These are phyloP conservation scores for Remorina albescens DNA, from an alignment of 2,797 vertebrate genomes.

Conservation along the genomic window DNA sequence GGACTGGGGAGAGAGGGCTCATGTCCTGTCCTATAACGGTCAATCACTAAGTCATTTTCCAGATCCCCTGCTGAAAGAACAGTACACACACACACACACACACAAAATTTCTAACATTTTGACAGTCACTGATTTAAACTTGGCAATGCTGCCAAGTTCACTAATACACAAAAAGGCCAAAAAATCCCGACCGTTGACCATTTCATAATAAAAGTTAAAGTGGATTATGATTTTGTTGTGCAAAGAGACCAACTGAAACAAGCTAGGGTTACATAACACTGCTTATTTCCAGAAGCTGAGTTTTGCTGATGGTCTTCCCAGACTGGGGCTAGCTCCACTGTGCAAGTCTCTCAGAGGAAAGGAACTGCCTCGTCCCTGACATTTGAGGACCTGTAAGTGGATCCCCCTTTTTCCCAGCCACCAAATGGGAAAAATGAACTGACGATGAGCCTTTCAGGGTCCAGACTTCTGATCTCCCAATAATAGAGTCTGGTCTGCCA, in stretches of 20 bases:
- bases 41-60: conserved; percentile 57
- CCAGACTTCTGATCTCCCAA: conserved; percentile 27
- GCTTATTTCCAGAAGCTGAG: conserved; percentile 61
- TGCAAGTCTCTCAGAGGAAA: conserved; percentile 74
- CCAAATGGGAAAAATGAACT: conserved; percentile 63
- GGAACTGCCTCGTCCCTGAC: conserved; percentile 75
- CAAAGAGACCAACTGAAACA: conserved; percentile 43
- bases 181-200: conserved; percentile 56
- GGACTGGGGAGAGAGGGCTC: conserved; percentile 44
- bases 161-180: conserved; percentile 40
- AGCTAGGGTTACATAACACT: conserved; percentile 59
- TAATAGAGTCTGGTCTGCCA: conserved; percentile 23
- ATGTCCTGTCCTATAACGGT: conserved; percentile 60
- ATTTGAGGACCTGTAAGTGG: conserved; percentile 75
- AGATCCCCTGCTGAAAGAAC: conserved; percentile 43
- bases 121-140: too few relatives aligned
- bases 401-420: conserved; percentile 60
- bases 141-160: too few relatives aligned
- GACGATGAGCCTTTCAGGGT: conserved; percentile 25
- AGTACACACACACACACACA: conserved; percentile 17
- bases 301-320: conserved; percentile 73
- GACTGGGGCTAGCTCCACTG: conserved; percentile 51
- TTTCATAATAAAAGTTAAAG: conserved; percentile 22
- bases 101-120: conserved; percentile 5
- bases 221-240: conserved; percentile 37